phyloP scores from a whole-genome alignment of 2,888 invertebrate species.

The Lobophora halterata region DNA sequence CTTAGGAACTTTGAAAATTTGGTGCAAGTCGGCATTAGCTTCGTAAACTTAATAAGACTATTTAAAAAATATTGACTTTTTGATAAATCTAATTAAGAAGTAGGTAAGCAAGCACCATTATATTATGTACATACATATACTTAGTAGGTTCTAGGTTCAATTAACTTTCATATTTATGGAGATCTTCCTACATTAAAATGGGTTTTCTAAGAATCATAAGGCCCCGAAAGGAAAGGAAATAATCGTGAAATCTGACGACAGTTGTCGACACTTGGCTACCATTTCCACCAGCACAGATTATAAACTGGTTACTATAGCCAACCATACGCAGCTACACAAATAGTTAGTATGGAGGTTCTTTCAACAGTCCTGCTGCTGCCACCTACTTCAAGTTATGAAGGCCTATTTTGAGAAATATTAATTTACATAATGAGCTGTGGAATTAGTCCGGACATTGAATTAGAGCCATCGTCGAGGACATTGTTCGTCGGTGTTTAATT shows the following conservation, averaged over 20 bases:
- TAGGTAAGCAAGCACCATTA: too few species aligned
- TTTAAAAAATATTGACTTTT: too few species aligned
- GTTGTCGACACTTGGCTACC: conserved; percentile 45
- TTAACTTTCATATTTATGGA: too few species aligned
- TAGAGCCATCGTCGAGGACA: conserved; percentile 40
- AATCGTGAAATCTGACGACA: conserved; percentile 43
- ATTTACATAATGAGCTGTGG: conserved; percentile 48
- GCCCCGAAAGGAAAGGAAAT: conserved; percentile 27
- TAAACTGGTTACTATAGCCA: conserved; percentile 3
- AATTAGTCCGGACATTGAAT: conserved; percentile 45
- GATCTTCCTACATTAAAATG: conserved; percentile 18
- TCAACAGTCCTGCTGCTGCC: conserved; percentile 10
- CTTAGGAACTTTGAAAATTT: too few species aligned
- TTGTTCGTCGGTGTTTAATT: conserved; percentile 47
- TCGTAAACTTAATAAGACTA: too few species aligned
- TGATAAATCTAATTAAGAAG: too few species aligned
- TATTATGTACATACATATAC: too few species aligned
- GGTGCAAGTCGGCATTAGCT: too few species aligned
- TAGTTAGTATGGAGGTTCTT: conserved; percentile 14
- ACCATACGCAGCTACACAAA: conserved; percentile 7
- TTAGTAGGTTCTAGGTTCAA: too few species aligned
- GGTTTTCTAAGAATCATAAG: conserved; percentile 33
- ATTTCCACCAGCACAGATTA: conserved; percentile 14
- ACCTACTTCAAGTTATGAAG: conserved; percentile 21
- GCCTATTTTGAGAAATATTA: conserved; percentile 46